phyloP scores from a whole-genome alignment of 2,113 vertebrate genomes.

The Bujurquina vittata region DNA sequence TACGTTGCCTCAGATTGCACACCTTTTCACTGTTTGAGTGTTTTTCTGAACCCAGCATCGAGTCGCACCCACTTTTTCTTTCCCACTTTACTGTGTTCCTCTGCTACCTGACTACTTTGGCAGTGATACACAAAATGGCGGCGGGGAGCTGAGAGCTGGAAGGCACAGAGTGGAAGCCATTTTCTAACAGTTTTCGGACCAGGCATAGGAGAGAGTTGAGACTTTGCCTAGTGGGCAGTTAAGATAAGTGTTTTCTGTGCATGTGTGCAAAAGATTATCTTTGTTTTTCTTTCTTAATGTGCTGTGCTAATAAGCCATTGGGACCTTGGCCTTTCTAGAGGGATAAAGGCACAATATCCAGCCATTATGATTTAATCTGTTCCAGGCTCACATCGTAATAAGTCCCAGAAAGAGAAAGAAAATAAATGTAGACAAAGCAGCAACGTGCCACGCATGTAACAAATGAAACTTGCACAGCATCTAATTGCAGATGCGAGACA shows the following conservation, averaged over 20 bases:
- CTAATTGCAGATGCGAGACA: constrained; percentile 40
- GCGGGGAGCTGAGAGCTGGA: constrained; percentile 58
- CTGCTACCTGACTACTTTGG: constrained; percentile 82
- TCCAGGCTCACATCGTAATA: constrained; percentile 26
- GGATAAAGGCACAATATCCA: constrained; percentile 36
- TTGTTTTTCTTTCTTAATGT: constrained; percentile 27
- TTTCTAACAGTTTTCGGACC: constrained; percentile 74
- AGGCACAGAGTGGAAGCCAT: constrained; percentile 81
- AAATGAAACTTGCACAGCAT: constrained; percentile 29
- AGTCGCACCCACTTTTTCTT: constrained; percentile 47
- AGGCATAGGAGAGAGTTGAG: constrained; percentile 26
- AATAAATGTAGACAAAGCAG: constrained; percentile 21
- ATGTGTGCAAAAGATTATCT: constrained; percentile 16
- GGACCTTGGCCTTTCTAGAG: constrained; percentile 52
- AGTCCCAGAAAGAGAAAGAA: constrained; percentile 27
- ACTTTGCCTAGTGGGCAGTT: constrained; percentile 34
- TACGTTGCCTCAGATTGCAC: constrained; percentile 52
- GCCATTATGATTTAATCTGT: constrained; percentile 55
- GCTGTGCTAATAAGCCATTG: constrained; percentile 32
- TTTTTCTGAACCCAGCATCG: constrained; percentile 17
- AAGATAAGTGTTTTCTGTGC: constrained; percentile 37
- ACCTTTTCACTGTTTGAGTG: constrained; percentile 19
- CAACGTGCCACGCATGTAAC: neutral
- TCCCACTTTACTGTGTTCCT: constrained; percentile 64
- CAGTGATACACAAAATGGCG: constrained; percentile 84